These are phyloP conservation scores for Cheilinus undulatus DNA, from an alignment of 2,113 vertebrate species.

Conservation along the genomic window DNA sequence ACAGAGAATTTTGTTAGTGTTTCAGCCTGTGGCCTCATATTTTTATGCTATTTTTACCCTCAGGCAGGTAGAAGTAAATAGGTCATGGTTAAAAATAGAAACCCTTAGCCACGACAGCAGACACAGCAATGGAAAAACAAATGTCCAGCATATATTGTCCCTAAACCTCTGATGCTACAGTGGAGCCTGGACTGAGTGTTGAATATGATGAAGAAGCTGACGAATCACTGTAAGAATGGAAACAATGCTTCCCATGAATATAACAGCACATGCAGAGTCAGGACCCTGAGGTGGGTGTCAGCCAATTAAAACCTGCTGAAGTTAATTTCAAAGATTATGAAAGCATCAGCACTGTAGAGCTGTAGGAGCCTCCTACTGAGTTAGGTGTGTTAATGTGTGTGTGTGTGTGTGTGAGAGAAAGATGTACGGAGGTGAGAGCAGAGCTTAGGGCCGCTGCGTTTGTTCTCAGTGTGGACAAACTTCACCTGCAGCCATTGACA, in stretches of 20 bases:
- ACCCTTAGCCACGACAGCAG: background rate
- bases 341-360: constrained; percentile 37
- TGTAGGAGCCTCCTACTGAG: constrained; percentile 15
- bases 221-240: background rate
- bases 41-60: background rate
- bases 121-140: too few relatives aligned
- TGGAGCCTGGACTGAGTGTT: too few relatives aligned
- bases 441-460: constrained; percentile 22
- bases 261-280: background rate
- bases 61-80: background rate
- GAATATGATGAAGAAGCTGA: background rate
- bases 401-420: background rate
- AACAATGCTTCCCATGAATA: background rate
- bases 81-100: background rate
- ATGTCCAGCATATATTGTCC: too few relatives aligned
- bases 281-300: constrained; percentile 18
- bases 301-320: constrained; percentile 29
- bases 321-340: constrained; percentile 31
- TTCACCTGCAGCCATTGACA: background rate
- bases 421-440: constrained; percentile 12
- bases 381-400: constrained; percentile 9
- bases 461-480: constrained; percentile 30
- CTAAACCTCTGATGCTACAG: too few relatives aligned
- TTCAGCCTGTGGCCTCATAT: too few relatives aligned
- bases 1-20: background rate